Evolutionary conservation across 2,888 invertebrate genomes (phyloP).

Genomic region (Tortricodes alternella): DNA sequence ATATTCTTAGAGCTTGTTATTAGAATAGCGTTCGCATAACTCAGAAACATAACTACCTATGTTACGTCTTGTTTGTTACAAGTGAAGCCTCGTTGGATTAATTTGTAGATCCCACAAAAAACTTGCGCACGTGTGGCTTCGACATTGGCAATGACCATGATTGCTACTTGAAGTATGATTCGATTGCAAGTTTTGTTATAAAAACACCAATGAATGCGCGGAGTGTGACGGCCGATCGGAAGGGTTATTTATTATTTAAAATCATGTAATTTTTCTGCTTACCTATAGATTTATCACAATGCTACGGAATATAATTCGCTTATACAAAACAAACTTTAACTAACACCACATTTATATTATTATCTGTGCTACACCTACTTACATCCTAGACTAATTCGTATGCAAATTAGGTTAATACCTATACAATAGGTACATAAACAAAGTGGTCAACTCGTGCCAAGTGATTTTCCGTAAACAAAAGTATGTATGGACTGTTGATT

Average conservation of each 20-base stretch:
- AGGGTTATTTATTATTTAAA: too few relatives aligned
- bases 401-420: constrained; percentile 25
- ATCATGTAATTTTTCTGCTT: too few relatives aligned
- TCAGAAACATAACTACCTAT: not conserved
- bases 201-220: too few relatives aligned
- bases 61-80: not conserved
- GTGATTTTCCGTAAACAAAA: constrained; percentile 26
- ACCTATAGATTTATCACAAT: too few relatives aligned
- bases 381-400: constrained; percentile 14
- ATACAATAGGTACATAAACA: constrained; percentile 7
- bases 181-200: not conserved
- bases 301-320: not conserved
- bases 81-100: constrained; percentile 3
- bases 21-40: not conserved
- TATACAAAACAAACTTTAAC: not conserved
- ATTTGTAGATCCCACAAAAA: constrained; percentile 16
- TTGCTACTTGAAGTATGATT: not conserved
- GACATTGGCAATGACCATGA: constrained; percentile 22
- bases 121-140: constrained; percentile 4
- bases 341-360: not conserved
- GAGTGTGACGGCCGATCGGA: too few relatives aligned
- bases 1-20: too few relatives aligned
- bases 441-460: constrained; percentile 10
- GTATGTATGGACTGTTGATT: not conserved
- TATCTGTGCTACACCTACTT: constrained; percentile 2